Evolutionary conservation across 2,113 vertebrate species (phyloP).

Genomic region (Acanthochromis polyacanthus): DNA sequence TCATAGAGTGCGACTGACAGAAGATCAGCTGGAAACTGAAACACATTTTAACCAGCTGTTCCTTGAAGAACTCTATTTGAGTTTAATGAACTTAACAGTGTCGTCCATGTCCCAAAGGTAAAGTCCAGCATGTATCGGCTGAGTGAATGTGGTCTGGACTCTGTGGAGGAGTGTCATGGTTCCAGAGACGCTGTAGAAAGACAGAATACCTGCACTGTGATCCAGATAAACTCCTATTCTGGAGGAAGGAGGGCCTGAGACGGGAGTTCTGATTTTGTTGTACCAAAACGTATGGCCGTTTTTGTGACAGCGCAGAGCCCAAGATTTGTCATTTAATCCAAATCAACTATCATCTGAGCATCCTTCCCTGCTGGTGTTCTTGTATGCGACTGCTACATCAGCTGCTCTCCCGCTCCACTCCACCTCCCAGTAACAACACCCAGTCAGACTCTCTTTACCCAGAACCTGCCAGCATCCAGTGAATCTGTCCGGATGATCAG

Average conservation of each 20-base stretch:
- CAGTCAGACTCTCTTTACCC: not conserved
- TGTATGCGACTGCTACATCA: not conserved
- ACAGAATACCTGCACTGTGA: not conserved
- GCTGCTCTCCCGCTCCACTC: not conserved
- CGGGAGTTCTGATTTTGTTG: not conserved
- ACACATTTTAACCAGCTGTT: not conserved
- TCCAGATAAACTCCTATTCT: not conserved
- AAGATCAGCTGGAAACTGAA: not conserved
- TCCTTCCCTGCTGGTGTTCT: not conserved
- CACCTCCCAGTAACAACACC: too few relatives aligned
- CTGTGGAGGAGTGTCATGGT: not conserved
- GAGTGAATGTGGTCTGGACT: not conserved
- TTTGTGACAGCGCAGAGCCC: not conserved
- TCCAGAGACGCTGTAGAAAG: not conserved
- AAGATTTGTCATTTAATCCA: not conserved
- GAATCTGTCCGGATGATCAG: not conserved
- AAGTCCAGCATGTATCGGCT: not conserved
- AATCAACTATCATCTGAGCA: not conserved
- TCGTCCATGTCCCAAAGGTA: not conserved
- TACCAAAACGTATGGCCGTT: not conserved
- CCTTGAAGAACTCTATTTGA: not conserved
- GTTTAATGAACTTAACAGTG: not conserved
- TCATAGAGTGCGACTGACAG: not conserved
- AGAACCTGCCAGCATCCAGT: not conserved
- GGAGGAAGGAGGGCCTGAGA: not conserved